Evolutionary conservation across 2,888 invertebrate genomes (phyloP), one percentile per base, ranked within the genome.

Genomic region (Oscheius sp.): DNA sequence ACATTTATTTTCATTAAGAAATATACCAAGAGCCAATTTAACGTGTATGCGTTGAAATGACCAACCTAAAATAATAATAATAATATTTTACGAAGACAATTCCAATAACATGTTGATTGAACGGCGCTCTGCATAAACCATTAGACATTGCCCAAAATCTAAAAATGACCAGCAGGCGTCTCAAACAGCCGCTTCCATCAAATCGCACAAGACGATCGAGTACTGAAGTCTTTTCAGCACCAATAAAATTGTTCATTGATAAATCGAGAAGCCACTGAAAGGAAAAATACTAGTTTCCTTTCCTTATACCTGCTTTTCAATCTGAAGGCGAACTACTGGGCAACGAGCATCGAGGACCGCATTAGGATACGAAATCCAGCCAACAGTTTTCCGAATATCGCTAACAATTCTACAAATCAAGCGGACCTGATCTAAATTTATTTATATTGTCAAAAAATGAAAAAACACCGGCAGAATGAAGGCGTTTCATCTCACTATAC

Each of bases 1-100:
- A 52, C 21, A 6, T 56, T 64, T 6, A 13, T 25, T 13, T 64
- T 25, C 27, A 56, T 63, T 49, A 78, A 53, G 49, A 59, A 74
- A 16, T 69, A 43, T 46, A 78, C 68, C 25, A 69, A 66, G 43
- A 76, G 23, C 46, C 76, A 61, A 56, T 76, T 73, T 13, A 76
- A 55, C 64, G 74, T 76, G 61, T 78, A 78, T 21, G 74, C 74
- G 49, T 78, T 78, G 73, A 78, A 76, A 43, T 74, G 74, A 18
- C 73, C 73, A 21, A 56, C 66, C 75, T 77, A 69, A 16, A n/a
- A 66, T 18, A 63, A 18, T n/a, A 13, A 27, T 21, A 52, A 16
- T 55, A 55, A 23, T 18, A 70, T 70, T 23, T 21, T 25, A n/a
- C n/a, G n/a, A n/a, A n/a, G n/a, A n/a, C n/a, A n/a, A n/a, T n/a